Conservation (phyloP, 2,888 invertebrate species). For the Exephanes ischioxanthus region DNA sequence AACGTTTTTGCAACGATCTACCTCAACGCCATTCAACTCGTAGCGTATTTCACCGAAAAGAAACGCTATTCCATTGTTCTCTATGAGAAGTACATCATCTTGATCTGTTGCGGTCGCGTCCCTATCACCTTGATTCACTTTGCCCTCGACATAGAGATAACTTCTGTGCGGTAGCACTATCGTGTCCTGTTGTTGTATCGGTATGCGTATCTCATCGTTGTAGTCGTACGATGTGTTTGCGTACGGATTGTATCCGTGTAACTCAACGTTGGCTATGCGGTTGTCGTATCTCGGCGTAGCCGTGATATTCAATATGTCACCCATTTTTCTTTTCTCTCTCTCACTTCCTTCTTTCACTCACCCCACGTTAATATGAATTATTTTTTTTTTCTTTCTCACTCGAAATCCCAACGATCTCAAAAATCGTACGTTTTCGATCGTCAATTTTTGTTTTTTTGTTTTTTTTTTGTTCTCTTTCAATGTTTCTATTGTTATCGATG, state of each 20-base stretch:
- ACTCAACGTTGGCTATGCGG: not conserved
- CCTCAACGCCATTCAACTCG: not conserved
- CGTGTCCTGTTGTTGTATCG: slow-evolving; percentile 1
- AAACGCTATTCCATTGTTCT: slow-evolving; percentile 1
- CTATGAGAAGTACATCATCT: not conserved
- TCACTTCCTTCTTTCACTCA: too few relatives aligned
- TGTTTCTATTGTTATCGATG: too few relatives aligned
- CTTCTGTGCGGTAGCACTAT: not conserved
- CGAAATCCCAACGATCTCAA: slow-evolving; percentile 59
- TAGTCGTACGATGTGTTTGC: not conserved
- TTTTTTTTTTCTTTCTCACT: slow-evolving; percentile 3
- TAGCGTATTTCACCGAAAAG: slow-evolving; percentile 7
- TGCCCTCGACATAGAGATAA: not conserved
- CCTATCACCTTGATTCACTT: not conserved
- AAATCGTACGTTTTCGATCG: slow-evolving; percentile 54
- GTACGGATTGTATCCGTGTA: not conserved
- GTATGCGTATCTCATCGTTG: slow-evolving; percentile 17
- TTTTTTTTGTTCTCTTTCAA: not conserved
- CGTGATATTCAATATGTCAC: not conserved
- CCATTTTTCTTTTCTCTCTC: not conserved
- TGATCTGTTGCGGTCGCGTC: not conserved
- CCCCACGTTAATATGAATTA: too few relatives aligned
- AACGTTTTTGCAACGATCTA: slow-evolving; percentile 5
- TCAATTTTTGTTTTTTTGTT: slow-evolving; percentile 13
- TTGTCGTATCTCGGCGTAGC: not conserved